Evolutionary conservation across 1,140 invertebrate species (phyloP).

Genomic region (Neuroterus valhalla): DNA sequence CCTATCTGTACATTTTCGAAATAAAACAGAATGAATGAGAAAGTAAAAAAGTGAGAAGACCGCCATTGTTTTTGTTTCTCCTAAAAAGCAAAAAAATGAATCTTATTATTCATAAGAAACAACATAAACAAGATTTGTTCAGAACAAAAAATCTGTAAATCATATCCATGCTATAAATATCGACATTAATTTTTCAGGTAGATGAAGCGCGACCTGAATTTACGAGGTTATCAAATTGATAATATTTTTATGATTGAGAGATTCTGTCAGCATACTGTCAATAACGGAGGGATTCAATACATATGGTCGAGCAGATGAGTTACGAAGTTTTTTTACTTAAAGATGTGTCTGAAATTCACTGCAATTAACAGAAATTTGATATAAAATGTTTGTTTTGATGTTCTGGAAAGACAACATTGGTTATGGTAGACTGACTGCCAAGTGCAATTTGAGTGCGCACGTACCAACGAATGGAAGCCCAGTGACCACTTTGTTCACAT

Average conservation of each 20-base stretch:
- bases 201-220: too few species aligned
- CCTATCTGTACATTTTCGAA: too few species aligned
- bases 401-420: neutral
- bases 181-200: too few species aligned
- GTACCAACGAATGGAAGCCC: neutral
- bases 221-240: too few species aligned
- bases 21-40: too few species aligned
- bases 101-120: neutral
- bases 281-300: too few species aligned
- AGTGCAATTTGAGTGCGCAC: conserved; percentile 4
- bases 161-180: too few species aligned
- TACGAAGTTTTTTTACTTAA: too few species aligned
- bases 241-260: too few species aligned
- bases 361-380: neutral
- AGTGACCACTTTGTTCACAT: conserved; percentile 21
- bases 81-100: neutral
- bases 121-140: neutral
- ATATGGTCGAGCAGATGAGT: too few species aligned
- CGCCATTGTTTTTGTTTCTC: conserved; percentile 6
- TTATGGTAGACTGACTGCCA: neutral
- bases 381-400: neutral
- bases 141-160: too few species aligned
- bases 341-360: neutral
- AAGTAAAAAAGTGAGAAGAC: neutral
- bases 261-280: too few species aligned